Conservation (phyloP, 2,888 invertebrate genomes). For the Noctua janthina region DNA sequence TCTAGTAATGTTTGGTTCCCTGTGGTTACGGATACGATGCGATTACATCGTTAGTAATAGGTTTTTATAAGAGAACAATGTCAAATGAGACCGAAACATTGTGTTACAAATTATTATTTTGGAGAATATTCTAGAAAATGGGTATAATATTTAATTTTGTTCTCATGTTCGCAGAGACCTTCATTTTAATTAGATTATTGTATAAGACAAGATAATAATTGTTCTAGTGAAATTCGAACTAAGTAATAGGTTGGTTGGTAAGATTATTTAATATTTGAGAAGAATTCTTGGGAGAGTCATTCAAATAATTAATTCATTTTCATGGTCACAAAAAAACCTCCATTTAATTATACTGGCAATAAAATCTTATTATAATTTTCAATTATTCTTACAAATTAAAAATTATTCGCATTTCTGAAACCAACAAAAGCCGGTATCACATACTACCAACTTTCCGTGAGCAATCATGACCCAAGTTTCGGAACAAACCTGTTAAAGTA, state of each 20-base stretch:
- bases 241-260: neutral
- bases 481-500: constrained; percentile 44
- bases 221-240: neutral
- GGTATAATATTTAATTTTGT: neutral
- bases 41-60: constrained; percentile 8
- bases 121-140: neutral
- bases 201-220: neutral
- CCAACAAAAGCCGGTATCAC: constrained; percentile 1
- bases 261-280: neutral
- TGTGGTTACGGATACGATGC: constrained; percentile 6
- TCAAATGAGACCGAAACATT: neutral
- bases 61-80: constrained; percentile 1
- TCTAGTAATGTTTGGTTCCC: constrained; percentile 8
- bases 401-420: constrained; percentile 1
- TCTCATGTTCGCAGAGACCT: neutral
- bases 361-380: too few species aligned
- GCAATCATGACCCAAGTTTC: constrained; percentile 50
- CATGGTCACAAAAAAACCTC: neutral
- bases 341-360: neutral
- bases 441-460: constrained; percentile 36
- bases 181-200: constrained; percentile 8
- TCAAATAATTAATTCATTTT: constrained; percentile 4
- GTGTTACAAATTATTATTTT: neutral
- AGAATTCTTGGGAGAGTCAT: neutral
- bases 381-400: constrained; percentile 5